Base-by-base conservation (phyloP, 2,113 vertebrate species). In the Ochotona princeps region DNA sequence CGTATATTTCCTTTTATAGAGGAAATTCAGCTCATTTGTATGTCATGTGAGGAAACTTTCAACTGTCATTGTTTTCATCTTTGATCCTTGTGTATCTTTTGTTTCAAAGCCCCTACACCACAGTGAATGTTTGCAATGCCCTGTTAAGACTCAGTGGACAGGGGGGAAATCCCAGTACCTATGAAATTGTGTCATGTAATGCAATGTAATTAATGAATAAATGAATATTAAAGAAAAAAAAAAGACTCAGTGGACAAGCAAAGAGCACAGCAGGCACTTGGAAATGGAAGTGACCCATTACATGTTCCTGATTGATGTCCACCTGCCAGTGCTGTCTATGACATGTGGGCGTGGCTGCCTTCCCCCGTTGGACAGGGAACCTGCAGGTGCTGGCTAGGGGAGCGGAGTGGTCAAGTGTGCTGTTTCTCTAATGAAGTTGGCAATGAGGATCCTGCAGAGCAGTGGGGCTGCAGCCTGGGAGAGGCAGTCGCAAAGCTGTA, bases 351-450 rank as follows among this genome's bases (percentile, higher is more conserved):
- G 49, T 86, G 89, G 92, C 83, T 51, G 80, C 94, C 94, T 87
- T 81, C 70, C 75, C 90, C 73, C 79, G 90, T 92, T 54, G 90
- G 85, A 51, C 79, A 83, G 84, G 83, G 92, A 74, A 87, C 90
- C 0, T 66, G 82, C 51, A 90, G 89, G 87, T 20, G 67, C 63
- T 94, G 38, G 38, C 49, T 51, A 72, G 76, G 90, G 72, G 70
- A 61, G 93, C 69, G 74, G 83, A 91, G 91, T 10, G 2, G 83
- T 94, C 93, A 93, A 88, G 82, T 38, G 65, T 69, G 66, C 74
- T 93, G 79, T 96, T 96, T 97, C 83, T 91, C 83, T 94, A 72
- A 93, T 88, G 95, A 93, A 94, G 95, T 70, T 85, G 87, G 93
- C 92, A 38, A 72, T 69, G 17, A 85, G 67, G n/a, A n/a, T 35